Conservation (phyloP, 35 echinoderm and acorn worm species). For the Chiridota heheva region DNA sequence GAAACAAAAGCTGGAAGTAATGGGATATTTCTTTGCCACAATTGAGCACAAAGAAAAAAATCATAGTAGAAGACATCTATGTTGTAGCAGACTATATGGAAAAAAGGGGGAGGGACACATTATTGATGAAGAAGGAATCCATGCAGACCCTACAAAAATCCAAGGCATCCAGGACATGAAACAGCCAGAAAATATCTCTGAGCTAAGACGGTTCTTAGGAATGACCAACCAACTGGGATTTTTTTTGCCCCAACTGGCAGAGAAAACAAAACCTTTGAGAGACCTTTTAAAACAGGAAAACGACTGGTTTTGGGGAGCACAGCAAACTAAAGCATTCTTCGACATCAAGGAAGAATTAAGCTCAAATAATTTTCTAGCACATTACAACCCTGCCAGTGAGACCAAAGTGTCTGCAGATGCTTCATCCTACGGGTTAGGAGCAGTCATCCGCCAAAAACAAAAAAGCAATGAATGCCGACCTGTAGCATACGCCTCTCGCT, state of each 20-base stretch:
- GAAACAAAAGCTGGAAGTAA: conserved; percentile 8
- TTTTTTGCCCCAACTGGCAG: conserved; percentile 30
- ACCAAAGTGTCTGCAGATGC: conserved; percentile 54
- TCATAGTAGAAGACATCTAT: conserved; percentile 3
- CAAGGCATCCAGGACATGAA: conserved; percentile 4
- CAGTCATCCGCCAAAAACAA: conserved; percentile 34
- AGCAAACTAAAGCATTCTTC: not conserved
- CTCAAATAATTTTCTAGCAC: not conserved
- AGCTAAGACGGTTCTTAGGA: conserved; percentile 23
- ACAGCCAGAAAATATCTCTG: conserved; percentile 14
- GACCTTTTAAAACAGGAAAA: conserved; percentile 10
- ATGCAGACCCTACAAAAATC: conserved; percentile 17
- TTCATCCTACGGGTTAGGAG: conserved; percentile 42
- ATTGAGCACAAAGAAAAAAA: not conserved
- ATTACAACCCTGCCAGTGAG: not conserved
- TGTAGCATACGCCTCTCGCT: conserved; percentile 33
- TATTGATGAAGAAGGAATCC: not conserved
- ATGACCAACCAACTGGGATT: conserved; percentile 50
- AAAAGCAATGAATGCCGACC: not conserved
- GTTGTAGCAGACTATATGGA: no score
- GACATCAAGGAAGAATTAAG: not conserved
- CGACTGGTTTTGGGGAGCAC: not conserved
- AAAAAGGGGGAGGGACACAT: conserved; percentile 37
- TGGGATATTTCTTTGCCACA: not conserved
- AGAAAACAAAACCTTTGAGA: conserved; percentile 25